Base-by-base conservation (phyloP, 2,113 vertebrate species). In the Ifrita kowaldi region DNA sequence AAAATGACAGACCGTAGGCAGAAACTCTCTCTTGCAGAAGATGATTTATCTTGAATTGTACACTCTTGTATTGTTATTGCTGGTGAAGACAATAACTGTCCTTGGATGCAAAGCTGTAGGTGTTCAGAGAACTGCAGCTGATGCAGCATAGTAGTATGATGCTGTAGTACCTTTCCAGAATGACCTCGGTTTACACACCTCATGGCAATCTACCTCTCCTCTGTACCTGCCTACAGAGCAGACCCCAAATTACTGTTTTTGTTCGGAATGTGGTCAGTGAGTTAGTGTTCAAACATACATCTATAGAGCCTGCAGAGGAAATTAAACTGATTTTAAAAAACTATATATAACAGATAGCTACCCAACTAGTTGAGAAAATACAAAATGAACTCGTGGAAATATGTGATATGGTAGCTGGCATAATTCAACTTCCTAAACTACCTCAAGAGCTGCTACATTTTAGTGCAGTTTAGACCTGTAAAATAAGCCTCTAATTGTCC, bases 71-170 rank as follows among this genome's bases (percentile, higher is more conserved):
- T 62, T 4, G 6, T 73, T 69, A 37, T 15, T 57, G 62, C 18
- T 50, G 60, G 0, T 50, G 33, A 22, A 22, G 27, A 19, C 16
- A 78, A 10, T 37, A 49, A 52, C 7, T 3, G 2, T 42, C 22
- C 0, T 0, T 39, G n/a, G 21, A 39, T 52, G 24, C 12, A 71
- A 87, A 90, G n/a, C 13, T 22, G 3, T n/a, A 63, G 56, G 20
- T 37, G 46, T 35, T 67, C 62, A 63, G 52, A 60, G 74, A 87
- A 9, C 30, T 22, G 13, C 23, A 87, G 37, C 8, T 7, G 13
- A 22, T 63, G 42, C 32, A 70, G 27, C 7, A 26, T n/a, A n/a
- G n/a, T n/a, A n/a, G n/a, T n/a, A n/a, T n/a, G n/a, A n/a, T 5
- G 10, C 15, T 57, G n/a, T 10, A 47, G 33, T 3, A 52, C 14